These are phyloP conservation scores for Labia minor DNA, from an alignment of 2,888 invertebrate species.

Conservation along the genomic window DNA sequence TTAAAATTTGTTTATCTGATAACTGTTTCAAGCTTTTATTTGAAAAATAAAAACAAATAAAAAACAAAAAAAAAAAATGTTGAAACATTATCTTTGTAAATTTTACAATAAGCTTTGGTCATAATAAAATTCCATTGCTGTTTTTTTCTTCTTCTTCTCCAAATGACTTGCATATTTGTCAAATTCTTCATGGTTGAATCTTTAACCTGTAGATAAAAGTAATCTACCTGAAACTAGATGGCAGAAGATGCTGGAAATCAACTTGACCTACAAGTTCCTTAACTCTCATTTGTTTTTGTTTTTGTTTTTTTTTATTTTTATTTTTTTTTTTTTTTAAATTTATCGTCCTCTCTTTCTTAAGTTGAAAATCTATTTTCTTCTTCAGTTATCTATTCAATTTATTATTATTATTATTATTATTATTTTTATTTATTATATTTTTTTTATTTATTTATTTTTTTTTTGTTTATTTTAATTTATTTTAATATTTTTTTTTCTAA, in stretches of 20 bases:
- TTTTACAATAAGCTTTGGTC: no score
- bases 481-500: no score
- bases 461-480: no score
- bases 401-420: not conserved
- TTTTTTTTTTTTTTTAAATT: no score
- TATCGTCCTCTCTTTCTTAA: not conserved
- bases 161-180: slow-evolving; percentile 2
- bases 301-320: not conserved
- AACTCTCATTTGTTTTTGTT: not conserved
- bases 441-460: no score
- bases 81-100: no score
- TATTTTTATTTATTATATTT: no score
- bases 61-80: no score
- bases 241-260: not conserved
- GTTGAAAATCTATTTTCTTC: not conserved
- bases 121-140: no score
- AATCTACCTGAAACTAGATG: not conserved
- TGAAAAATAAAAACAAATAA: no score
- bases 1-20: no score
- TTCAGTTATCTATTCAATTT: not conserved
- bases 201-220: not conserved
- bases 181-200: not conserved
- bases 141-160: not conserved
- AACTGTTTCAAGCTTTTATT: no score
- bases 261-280: not conserved